Evolutionary conservation across 2,113 vertebrate species (phyloP).

Genomic region (mouse (Mus musculus)): GRCm39 chr4:76539501-76540000

Average conservation of each 20-base stretch:
- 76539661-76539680: background rate
- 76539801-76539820: slow-evolving; percentile 5
- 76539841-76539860: slow-evolving; percentile 54
- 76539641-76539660: background rate
- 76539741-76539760: background rate
- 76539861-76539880: slow-evolving; percentile 34
- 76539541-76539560: slow-evolving; percentile 63
- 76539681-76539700: slow-evolving; percentile 4
- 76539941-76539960: slow-evolving; percentile 64
- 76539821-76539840: background rate
- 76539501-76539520: slow-evolving; percentile 55
- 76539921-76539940: slow-evolving; percentile 38
- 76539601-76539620: slow-evolving; percentile 64
- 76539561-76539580: slow-evolving; percentile 49
- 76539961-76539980: slow-evolving; percentile 51
- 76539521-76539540: slow-evolving; percentile 49
- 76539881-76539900: slow-evolving; percentile 13
- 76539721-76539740: background rate
- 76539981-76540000: slow-evolving; percentile 40
- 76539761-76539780: background rate
- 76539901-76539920: background rate
- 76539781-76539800: background rate
- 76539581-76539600: slow-evolving; percentile 65
- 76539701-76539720: background rate
- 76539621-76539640: slow-evolving; percentile 33